These are phyloP conservation scores for Hippocampus abdominalis DNA, from an alignment of 2,113 vertebrate genomes.

Conservation along the genomic window DNA sequence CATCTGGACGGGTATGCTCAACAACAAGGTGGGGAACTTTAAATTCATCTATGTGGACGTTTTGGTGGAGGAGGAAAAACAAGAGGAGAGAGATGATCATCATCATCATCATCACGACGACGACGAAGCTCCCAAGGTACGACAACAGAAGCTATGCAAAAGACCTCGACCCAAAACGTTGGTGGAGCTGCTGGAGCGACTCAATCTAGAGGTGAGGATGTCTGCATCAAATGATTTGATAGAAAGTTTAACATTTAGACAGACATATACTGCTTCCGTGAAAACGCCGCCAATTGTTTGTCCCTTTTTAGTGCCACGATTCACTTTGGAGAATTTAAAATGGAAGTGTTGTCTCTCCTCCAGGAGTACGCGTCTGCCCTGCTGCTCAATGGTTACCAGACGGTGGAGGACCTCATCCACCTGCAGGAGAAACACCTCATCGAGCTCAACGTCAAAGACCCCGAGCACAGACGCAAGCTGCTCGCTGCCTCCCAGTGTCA, in stretches of 20 bases:
- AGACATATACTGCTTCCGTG: too few species aligned
- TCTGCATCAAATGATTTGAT: neutral
- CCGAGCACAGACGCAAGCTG: conserved; percentile 82
- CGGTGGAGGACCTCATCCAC: conserved; percentile 87
- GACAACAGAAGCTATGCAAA: conserved; percentile 72
- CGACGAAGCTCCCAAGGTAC: conserved; percentile 77
- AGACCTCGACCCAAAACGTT: conserved; percentile 79
- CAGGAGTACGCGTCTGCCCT: conserved; percentile 89
- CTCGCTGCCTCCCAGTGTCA: conserved; percentile 82
- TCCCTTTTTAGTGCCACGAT: neutral
- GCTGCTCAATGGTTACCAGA: conserved; percentile 92
- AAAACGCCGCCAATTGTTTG: neutral
- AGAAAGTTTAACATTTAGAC: too few species aligned
- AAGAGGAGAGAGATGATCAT: conserved; percentile 77
- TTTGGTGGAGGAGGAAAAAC: conserved; percentile 78
- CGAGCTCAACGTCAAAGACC: conserved; percentile 86
- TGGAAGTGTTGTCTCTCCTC: neutral
- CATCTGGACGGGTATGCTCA: conserved; percentile 93
- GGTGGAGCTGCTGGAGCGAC: conserved; percentile 82
- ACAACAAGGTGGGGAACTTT: conserved; percentile 94
- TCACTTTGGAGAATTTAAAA: neutral
- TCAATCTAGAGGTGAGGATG: conserved; percentile 84
- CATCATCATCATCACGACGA: conserved; percentile 65
- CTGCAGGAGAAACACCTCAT: conserved; percentile 89
- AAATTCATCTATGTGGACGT: conserved; percentile 96